Base-by-base conservation (phyloP, 2,888 invertebrate genomes). In the Pachliopta kotzebuea region DNA sequence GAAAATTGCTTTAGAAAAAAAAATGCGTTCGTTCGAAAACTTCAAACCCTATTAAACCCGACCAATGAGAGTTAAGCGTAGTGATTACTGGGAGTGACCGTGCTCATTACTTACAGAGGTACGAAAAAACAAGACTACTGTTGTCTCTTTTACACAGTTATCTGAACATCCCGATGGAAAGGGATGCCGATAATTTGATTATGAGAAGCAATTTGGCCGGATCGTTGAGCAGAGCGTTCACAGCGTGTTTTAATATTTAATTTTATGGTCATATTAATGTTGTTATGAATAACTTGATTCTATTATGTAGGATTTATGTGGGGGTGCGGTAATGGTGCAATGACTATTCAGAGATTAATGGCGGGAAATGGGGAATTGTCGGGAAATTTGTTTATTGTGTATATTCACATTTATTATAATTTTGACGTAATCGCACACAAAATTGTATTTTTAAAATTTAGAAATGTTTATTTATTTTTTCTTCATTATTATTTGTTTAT, bases 61-160 rank as follows among this genome's bases (percentile, higher is more conserved):
- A 84, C 90, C 90, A 91, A 90, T 90, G 77, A 79, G 78, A 76
- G 76, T 72, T 69, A 73, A 68, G 75, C 71, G 67, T 69, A 75
- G 76, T 89, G 88, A 90, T 90, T 89, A 85, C 79, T 71, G 88
- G 90, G 90, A 89, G 90, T 88, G 87, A 84, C 86, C 66, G 72
- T 70, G 65, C 80, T 86, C 88, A 90, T 91, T 89, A 90, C 86
- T 89, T 81, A 86, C 79, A 70, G 68, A 72, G 37, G 65, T 60
- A 66, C 71, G 73, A 64, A 72, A 59, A 42, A 20, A 61, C 62
- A 69, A 62, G 75, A 45, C 3, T 78, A 68, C 67, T 58, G 4
- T 71, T 61, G 24, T 84, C 84, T 73, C 79, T 65, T 52, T 87
- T 70, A 57, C n/a, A 59, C 72, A 37, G 74, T 70, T 42, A 14